Evolutionary conservation across 2,113 vertebrate genomes (phyloP).

Genomic region (Semnornis frantzii): DNA sequence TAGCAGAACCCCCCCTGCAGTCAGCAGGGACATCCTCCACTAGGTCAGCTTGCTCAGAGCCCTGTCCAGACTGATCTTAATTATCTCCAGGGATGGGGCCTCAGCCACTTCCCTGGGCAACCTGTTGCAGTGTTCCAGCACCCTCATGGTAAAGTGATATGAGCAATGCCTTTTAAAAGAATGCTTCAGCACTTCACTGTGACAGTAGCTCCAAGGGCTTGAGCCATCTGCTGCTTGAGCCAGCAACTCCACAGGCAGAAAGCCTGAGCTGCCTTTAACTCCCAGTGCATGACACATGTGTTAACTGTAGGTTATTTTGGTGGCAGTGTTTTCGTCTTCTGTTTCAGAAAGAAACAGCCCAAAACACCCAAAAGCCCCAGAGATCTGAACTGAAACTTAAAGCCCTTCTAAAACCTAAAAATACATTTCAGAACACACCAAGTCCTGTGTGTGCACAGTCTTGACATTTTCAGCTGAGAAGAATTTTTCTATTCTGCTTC

Average conservation of each 20-base stretch:
- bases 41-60: too few relatives aligned
- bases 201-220: neutral
- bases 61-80: too few relatives aligned
- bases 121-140: too few relatives aligned
- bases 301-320: neutral
- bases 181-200: neutral
- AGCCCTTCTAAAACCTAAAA: neutral
- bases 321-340: neutral
- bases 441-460: neutral
- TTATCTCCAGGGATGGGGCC: too few relatives aligned
- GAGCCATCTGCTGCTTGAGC: neutral
- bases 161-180: neutral
- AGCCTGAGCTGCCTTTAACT: neutral
- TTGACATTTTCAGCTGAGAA: neutral
- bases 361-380: neutral
- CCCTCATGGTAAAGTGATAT: neutral
- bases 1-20: too few relatives aligned
- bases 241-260: neutral
- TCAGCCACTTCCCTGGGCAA: too few relatives aligned
- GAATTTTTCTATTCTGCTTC: too few relatives aligned
- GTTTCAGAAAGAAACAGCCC: neutral
- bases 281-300: neutral
- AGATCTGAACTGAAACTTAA: neutral
- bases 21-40: too few relatives aligned
- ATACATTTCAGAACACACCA: neutral